Percentiles rank a stretch among this genome's conserved stretches.
phyloP scores from a whole-genome alignment of 1,140 invertebrate species.

The Macrobrachium rosenbergii region DNA sequence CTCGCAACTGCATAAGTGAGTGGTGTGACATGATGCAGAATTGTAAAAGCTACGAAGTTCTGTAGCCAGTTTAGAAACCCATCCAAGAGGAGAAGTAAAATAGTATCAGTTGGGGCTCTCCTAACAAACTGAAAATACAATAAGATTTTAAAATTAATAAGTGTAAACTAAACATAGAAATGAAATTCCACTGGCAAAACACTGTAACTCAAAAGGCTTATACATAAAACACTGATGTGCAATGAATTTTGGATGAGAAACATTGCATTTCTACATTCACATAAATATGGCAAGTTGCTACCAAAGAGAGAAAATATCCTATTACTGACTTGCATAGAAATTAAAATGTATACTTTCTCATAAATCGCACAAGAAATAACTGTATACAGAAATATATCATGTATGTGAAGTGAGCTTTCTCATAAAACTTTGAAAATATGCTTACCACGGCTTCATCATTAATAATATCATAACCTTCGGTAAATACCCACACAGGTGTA shows the following conservation, averaged over 20 bases:
- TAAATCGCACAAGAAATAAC: background rate
- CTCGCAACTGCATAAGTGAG: constrained; percentile 96
- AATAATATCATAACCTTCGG: constrained; percentile 80
- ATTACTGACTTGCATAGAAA: background rate
- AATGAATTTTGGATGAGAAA: too few relatives aligned
- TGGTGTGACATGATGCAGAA: constrained; percentile 88
- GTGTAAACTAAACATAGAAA: background rate
- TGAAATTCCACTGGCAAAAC: too few relatives aligned
- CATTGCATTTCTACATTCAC: too few relatives aligned
- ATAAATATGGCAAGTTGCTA: too few relatives aligned
- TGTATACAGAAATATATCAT: constrained; percentile 37
- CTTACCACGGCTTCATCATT: constrained; percentile 75
- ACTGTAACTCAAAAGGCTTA: too few relatives aligned
- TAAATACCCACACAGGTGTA: constrained; percentile 87
- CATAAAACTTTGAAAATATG: constrained; percentile 42
- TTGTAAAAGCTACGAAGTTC: constrained; percentile 94
- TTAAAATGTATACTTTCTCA: constrained; percentile 54
- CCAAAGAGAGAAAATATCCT: background rate
- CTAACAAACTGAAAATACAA: constrained; percentile 68
- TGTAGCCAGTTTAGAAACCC: constrained; percentile 94
- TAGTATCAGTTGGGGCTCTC: constrained; percentile 67
- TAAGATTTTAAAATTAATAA: background rate
- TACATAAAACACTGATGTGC: too few relatives aligned
- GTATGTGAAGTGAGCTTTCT: constrained; percentile 9
- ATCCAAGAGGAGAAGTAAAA: constrained; percentile 81